Base-by-base conservation (phyloP, 2,888 invertebrate species). In the Nymphalis urticae region DNA sequence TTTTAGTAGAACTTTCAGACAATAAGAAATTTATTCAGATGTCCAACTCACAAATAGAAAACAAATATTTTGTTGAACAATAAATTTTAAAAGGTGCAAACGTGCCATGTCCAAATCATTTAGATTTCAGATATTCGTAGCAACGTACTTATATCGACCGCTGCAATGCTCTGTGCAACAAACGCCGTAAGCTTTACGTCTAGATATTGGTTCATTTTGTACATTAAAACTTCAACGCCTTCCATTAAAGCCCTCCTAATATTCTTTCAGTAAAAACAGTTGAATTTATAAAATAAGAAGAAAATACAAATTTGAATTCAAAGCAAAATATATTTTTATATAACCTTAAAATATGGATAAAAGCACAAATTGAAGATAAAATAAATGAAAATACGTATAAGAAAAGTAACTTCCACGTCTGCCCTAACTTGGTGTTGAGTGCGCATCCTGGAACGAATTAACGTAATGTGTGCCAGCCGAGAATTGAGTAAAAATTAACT, bases 401-500 rank as follows among this genome's bases (percentile, higher is more conserved):
- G n/a, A 62, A 77, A 77, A 77, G 72, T 72, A 74, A 72, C 69
- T 72, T 72, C 71, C 75, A 74, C 75, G 75, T 77, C 69, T 76
- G 70, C 70, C 70, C 72, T 76, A 77, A 76, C 74, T 79, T 77
- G 76, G 80, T 78, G 82, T 79, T 81, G 81, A 85, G 83, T 82
- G 82, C 82, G 79, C 72, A 68, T 72, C 75, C 78, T 77, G 77
- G 72, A 79, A 78, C 80, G 80, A 85, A 85, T 85, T 85, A 86
- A 82, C 82, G 78, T 82, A 84, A 86, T 82, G 79, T 80, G 80
- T 80, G 82, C 79, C 72, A 75, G 74, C 73, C 72, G 80, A 79
- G 79, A 80, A 85, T 81, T 79, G 80, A 81, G 79, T 79, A 79
- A 82, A 84, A 84, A 85, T 83, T 81, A 80, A 80, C 79, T 67